Conservation (phyloP, 1,140 invertebrate genomes). For the Drosophila orena region DNA sequence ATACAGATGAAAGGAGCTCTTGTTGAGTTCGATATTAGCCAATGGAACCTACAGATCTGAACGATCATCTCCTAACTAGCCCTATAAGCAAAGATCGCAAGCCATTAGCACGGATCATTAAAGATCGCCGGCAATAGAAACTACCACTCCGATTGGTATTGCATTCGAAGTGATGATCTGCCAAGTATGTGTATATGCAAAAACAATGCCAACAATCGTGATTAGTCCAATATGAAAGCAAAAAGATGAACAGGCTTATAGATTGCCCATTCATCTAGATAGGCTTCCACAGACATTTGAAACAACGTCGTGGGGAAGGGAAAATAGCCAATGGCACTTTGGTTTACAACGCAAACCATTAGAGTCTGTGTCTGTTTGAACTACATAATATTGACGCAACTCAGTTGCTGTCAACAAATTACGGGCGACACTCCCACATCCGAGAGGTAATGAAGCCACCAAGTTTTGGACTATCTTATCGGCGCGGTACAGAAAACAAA, state of each 20-base stretch:
- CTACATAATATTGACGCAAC: slow-evolving; percentile 52
- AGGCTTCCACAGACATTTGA: neutral
- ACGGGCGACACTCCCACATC: slow-evolving; percentile 22
- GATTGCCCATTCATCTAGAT: too few relatives aligned
- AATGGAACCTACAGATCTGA: neutral
- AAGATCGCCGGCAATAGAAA: neutral
- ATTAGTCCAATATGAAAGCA: neutral
- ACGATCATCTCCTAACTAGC: neutral
- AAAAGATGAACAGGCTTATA: too few relatives aligned
- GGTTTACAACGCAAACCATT: slow-evolving; percentile 20
- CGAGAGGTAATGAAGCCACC: slow-evolving; percentile 7
- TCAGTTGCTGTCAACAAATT: slow-evolving; percentile 38
- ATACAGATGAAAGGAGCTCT: neutral
- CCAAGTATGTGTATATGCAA: neutral
- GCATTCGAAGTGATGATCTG: neutral
- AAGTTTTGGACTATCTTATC: slow-evolving; percentile 39
- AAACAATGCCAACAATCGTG: slow-evolving; percentile 11
- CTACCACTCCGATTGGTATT: neutral
- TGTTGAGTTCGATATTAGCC: too few relatives aligned
- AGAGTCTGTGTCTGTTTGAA: slow-evolving; percentile 15
- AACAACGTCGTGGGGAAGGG: neutral
- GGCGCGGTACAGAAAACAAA: slow-evolving; percentile 7
- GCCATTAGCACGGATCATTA: neutral
- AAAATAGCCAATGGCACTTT: neutral
- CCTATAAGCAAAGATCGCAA: too few relatives aligned